Evolutionary conservation across 2,797 vertebrate species (phyloP).

Genomic region (Coccyzus lansbergi): DNA sequence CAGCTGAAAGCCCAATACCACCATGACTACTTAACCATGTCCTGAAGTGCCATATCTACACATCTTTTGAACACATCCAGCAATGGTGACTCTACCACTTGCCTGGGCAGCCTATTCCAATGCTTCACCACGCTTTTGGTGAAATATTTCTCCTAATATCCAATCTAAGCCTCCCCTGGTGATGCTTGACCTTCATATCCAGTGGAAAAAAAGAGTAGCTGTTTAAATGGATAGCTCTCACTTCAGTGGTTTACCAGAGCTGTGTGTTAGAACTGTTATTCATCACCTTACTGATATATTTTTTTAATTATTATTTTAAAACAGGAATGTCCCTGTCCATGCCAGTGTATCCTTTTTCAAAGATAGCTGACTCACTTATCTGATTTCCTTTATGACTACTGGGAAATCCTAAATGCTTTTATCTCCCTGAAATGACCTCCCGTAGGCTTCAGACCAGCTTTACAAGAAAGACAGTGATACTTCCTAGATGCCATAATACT

Average conservation of each 20-base stretch:
- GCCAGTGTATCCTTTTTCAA: background rate
- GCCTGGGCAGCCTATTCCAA: too few relatives aligned
- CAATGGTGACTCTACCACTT: too few relatives aligned
- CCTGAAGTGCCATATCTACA: too few relatives aligned
- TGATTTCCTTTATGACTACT: background rate
- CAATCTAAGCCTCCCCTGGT: too few relatives aligned
- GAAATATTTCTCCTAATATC: too few relatives aligned
- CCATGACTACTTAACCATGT: too few relatives aligned
- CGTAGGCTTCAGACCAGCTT: background rate
- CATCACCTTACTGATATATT: background rate
- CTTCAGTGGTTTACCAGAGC: background rate
- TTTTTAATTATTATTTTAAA: background rate
- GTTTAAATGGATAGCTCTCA: background rate
- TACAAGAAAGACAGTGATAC: background rate
- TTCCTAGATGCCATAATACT: background rate
- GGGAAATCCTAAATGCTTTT: background rate
- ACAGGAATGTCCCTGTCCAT: background rate
- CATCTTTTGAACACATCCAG: too few relatives aligned
- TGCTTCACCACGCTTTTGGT: too few relatives aligned
- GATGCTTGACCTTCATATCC: background rate
- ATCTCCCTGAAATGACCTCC: background rate
- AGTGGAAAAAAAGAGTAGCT: background rate
- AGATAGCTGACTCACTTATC: background rate
- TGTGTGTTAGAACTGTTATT: background rate
- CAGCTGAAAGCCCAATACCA: too few relatives aligned